phyloP scores from a whole-genome alignment of 2,797 vertebrate genomes.

The Valencia hispanica region DNA sequence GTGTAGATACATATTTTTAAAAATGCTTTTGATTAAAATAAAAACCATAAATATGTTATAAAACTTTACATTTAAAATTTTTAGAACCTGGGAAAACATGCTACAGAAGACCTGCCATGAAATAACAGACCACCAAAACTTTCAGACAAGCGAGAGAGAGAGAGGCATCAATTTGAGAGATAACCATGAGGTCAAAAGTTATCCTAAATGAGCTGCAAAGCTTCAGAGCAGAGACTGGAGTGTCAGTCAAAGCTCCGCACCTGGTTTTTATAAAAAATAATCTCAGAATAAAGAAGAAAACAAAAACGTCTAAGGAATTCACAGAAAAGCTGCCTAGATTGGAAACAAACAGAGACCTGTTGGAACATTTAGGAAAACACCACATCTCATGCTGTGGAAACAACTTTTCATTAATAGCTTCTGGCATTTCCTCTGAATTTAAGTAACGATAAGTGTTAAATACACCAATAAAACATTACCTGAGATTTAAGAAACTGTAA shows the following conservation, averaged over 20 bases:
- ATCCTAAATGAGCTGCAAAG: slow-evolving; percentile 1
- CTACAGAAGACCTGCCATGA: not conserved
- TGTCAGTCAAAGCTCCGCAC: not conserved
- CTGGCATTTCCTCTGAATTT: not conserved
- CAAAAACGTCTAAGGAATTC: not conserved
- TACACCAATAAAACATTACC: not conserved
- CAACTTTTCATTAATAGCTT: not conserved
- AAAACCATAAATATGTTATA: not conserved
- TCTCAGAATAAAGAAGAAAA: not conserved
- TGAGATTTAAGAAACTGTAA: not conserved
- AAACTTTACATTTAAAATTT: not conserved
- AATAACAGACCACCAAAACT: not conserved
- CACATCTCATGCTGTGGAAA: not conserved
- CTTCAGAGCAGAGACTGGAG: not conserved
- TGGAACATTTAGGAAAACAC: not conserved
- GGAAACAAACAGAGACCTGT: no score
- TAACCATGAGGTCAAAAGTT: slow-evolving; percentile 4
- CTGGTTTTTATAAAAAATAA: not conserved
- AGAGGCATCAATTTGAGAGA: not conserved
- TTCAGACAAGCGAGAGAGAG: not conserved
- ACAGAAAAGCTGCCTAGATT: not conserved
- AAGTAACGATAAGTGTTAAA: not conserved
- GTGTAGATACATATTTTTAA: not conserved
- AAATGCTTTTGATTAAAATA: not conserved
- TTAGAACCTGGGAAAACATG: not conserved